Percentiles rank a stretch among this genome's conserved stretches.
Evolutionary conservation across 2,888 invertebrate genomes (phyloP).

Genomic region (Ceramica pisi): DNA sequence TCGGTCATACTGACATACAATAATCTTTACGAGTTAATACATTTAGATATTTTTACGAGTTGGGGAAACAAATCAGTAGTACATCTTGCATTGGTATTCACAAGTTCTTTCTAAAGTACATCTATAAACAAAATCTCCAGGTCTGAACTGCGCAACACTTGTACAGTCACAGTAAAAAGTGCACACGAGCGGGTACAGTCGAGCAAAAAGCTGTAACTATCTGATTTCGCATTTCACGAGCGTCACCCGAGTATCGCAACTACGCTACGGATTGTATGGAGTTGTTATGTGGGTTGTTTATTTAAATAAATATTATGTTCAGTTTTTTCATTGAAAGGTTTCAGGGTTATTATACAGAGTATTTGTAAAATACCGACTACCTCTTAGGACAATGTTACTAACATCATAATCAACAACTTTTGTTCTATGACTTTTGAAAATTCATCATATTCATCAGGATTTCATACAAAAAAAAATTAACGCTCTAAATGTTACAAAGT

Average conservation of each 20-base stretch:
- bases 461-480: no score
- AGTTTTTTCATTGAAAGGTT: neutral
- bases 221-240: conserved; percentile 84
- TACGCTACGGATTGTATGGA: conserved; percentile 61
- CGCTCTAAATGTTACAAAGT: no score
- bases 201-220: conserved; percentile 77
- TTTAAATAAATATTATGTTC: conserved; percentile 8
- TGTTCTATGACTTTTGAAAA: no score
- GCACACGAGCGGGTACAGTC: conserved; percentile 69
- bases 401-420: no score
- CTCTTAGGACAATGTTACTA: no score
- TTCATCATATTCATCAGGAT: no score
- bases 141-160: conserved; percentile 58
- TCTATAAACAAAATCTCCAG: conserved; percentile 53
- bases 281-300: conserved; percentile 53
- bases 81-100: neutral
- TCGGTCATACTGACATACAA: no score
- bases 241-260: conserved; percentile 70
- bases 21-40: no score
- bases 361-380: no score
- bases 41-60: no score
- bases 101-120: conserved; percentile 45
- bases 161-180: conserved; percentile 68
- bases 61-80: neutral
- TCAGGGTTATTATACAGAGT: no score